Conservation (phyloP, 2,113 vertebrate genomes). For the Oplegnathus fasciatus region DNA sequence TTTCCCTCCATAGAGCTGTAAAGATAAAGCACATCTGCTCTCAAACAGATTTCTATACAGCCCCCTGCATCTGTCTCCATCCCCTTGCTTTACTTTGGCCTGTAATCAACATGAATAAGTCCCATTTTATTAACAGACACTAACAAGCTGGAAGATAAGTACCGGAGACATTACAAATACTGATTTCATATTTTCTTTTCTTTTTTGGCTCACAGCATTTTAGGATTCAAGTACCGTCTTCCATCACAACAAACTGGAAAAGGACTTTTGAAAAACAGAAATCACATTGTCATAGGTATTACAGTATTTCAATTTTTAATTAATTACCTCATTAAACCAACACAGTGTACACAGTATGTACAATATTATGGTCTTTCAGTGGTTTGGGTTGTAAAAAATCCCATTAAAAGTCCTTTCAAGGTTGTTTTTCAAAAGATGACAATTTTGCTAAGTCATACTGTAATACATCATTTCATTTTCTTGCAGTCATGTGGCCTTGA, state of each 20-base stretch:
- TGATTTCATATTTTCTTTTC: no score
- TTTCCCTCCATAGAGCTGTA: no score
- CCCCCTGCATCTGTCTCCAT: background rate
- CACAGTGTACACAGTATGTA: background rate
- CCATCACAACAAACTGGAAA: background rate
- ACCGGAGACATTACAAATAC: background rate
- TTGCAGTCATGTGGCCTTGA: conserved; percentile 45
- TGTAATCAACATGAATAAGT: background rate
- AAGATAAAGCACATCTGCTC: no score
- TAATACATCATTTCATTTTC: background rate
- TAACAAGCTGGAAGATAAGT: background rate
- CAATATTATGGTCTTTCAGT: background rate
- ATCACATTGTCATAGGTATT: no score
- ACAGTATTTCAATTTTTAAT: background rate
- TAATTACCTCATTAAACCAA: background rate
- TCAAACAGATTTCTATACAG: background rate
- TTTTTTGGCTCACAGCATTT: background rate
- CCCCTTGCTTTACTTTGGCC: background rate
- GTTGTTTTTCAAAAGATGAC: background rate
- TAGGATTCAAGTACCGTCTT: background rate
- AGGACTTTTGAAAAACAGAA: background rate
- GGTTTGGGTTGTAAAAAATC: background rate
- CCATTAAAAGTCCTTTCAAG: background rate
- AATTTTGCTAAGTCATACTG: conserved; percentile 44
- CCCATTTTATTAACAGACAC: background rate